phyloP scores from a whole-genome alignment of 2,113 vertebrate genomes.

The Serilophus lunatus region DNA sequence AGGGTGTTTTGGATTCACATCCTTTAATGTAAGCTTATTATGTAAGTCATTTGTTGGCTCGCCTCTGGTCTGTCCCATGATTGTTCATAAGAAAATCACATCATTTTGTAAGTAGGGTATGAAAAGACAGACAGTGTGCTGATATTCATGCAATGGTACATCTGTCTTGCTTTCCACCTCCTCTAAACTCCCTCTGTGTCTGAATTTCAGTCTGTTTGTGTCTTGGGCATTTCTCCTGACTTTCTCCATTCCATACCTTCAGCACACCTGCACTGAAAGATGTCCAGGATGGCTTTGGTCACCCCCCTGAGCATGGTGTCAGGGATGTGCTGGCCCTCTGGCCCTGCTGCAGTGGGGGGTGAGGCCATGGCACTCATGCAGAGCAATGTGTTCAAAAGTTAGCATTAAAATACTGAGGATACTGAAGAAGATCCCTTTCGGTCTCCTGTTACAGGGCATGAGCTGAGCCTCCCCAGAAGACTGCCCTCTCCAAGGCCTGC shows the following conservation, averaged over 20 bases:
- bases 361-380: background rate
- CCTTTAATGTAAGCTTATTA: background rate
- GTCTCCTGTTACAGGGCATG: background rate
- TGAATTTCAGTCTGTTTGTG: background rate
- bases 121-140: background rate
- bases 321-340: background rate
- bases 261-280: background rate
- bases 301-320: too few species aligned
- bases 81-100: background rate
- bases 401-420: background rate
- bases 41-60: slow-evolving; percentile 6
- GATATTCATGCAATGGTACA: background rate
- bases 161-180: background rate
- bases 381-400: fast-evolving
- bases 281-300: background rate
- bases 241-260: background rate
- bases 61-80: background rate
- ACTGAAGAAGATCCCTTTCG: background rate
- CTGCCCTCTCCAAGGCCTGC: fast-evolving
- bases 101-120: background rate
- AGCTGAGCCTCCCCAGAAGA: background rate
- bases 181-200: background rate
- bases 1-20: slow-evolving; percentile 18
- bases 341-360: background rate
- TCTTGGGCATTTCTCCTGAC: background rate